These are phyloP conservation scores for Eulithis prunata DNA, from an alignment of 2,888 invertebrate genomes.

Conservation along the genomic window DNA sequence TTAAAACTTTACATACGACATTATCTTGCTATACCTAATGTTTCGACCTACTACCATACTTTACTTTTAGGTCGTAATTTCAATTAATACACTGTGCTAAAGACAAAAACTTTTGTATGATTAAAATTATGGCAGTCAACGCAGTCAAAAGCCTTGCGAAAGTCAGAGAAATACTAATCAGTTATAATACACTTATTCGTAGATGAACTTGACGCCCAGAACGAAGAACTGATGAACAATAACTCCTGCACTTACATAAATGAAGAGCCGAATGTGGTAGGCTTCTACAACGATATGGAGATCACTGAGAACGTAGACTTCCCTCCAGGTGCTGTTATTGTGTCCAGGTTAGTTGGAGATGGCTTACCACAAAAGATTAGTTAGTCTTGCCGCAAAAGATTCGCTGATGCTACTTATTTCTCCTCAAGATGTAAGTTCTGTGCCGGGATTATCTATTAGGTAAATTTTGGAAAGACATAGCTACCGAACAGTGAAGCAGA, in stretches of 20 bases:
- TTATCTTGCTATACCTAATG: background rate
- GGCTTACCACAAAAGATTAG: background rate
- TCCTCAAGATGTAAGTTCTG: too few relatives aligned
- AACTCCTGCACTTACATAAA: slow-evolving; percentile 91
- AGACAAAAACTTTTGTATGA: background rate
- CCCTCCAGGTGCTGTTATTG: slow-evolving; percentile 88
- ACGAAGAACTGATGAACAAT: slow-evolving; percentile 84
- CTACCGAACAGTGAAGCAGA: too few relatives aligned
- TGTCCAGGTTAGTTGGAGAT: slow-evolving; percentile 79
- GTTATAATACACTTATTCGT: slow-evolving; percentile 31
- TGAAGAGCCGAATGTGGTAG: slow-evolving; percentile 91
- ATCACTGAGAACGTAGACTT: slow-evolving; percentile 91
- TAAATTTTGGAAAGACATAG: too few relatives aligned
- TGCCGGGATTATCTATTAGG: too few relatives aligned
- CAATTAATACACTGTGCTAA: too few relatives aligned
- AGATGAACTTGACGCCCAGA: slow-evolving; percentile 79
- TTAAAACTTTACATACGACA: background rate
- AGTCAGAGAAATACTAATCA: background rate
- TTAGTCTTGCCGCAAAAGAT: background rate
- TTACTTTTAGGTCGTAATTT: too few relatives aligned
- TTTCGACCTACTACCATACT: too few relatives aligned
- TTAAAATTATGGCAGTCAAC: background rate
- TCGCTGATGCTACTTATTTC: background rate
- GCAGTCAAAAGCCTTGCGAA: background rate
- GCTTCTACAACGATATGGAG: slow-evolving; percentile 91